Conservation (phyloP, 2,797 vertebrate genomes). For the Tapirus indicus region DNA sequence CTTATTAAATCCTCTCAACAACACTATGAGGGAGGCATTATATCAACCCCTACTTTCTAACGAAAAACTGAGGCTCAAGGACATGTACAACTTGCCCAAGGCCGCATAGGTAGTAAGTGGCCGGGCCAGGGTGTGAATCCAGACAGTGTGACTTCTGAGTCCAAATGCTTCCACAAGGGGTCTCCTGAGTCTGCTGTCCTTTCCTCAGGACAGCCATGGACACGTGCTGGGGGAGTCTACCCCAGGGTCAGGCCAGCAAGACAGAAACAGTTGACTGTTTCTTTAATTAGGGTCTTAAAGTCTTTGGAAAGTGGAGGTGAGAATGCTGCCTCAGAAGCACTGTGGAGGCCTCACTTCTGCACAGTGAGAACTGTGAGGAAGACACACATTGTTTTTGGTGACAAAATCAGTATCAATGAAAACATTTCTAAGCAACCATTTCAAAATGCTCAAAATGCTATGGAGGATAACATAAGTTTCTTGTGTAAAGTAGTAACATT, state of each 20-base stretch:
- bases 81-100: neutral
- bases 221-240: neutral
- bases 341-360: neutral
- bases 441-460: neutral
- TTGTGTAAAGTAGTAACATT: constrained; percentile 17
- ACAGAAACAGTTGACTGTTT: neutral
- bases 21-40: neutral
- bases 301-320: neutral
- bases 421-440: neutral
- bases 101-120: neutral
- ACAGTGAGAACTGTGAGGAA: neutral
- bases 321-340: neutral
- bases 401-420: neutral
- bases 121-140: neutral
- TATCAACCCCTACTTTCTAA: neutral
- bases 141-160: neutral
- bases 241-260: neutral
- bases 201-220: neutral
- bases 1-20: neutral
- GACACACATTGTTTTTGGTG: neutral
- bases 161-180: neutral
- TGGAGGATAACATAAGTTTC: neutral
- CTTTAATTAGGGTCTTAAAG: neutral
- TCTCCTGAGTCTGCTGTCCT: neutral
- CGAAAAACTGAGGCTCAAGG: neutral